Evolutionary conservation across 92 coral and sea anemone species (phyloP), one percentile per base, ranked within the genome.

Genomic region (Siderastrea radians): DNA sequence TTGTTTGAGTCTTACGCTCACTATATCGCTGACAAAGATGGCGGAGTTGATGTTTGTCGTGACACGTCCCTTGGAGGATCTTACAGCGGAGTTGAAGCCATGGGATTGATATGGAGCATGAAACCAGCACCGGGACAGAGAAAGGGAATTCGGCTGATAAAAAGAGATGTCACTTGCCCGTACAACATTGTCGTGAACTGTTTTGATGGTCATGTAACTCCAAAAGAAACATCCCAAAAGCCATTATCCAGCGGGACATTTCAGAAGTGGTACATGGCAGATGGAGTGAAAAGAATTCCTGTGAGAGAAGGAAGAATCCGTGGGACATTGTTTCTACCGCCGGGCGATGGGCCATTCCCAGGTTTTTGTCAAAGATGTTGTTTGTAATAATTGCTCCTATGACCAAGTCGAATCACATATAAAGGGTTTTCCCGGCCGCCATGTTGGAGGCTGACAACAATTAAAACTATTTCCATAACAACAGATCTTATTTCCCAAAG

Each of bases 31-130:
- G 91, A 90, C 38, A 17, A 74, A 3, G 44, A 86, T 2, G 93
- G 93, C 10, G 19, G 48, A 59, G 87, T 90, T 68, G 13, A 7
- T 55, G 86, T 91, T 60, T 46, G 52, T 64, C 44, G 61, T 0
- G 77, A 87, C 62, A 79, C 91, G 61, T 91, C 94, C 17, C 67
- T 82, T 2, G 94, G 94, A 26, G 94, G 91, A 7, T 87, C 75
- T 38, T 91, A 91, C 66, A 51, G 47, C 7, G 94, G 94, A 5
- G 63, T 91, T 8, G 91, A 86, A 49, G 88, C 94, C 44, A 91
- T 91, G 94, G 94, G 91, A 4, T 81, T 91, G 64, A 50, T 91
- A 10, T 91, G 94, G 94, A 87, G 91, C 64, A 54, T 91, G 88
- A 82, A 86, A 60, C 91, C 79, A 7, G 90, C 90, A 68, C 84